Conservation (phyloP, 1,140 invertebrate species). For the Drosophila nikananu region DNA sequence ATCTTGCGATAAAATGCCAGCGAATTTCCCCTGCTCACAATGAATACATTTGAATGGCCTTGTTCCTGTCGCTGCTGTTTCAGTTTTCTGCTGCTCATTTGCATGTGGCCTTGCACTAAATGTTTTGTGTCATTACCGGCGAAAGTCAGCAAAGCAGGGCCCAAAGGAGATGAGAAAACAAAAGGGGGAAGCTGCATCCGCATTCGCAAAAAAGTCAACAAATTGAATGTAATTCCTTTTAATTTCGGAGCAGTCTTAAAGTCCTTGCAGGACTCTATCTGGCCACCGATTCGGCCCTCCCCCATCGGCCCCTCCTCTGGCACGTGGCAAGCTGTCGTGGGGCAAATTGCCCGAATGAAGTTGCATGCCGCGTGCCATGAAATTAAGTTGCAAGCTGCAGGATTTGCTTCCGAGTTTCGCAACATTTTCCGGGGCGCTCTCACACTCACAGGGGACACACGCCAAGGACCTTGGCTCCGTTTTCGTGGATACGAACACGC, state of each 20-base stretch:
- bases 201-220: conserved; percentile 64
- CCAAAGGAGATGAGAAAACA: conserved; percentile 21
- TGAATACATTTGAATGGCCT: conserved; percentile 54
- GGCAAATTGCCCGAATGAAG: conserved; percentile 80
- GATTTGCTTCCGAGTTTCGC: conserved; percentile 79
- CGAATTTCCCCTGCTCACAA: conserved; percentile 33
- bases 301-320: background rate
- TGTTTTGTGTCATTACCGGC: conserved; percentile 76
- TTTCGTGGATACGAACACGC: conserved; percentile 67
- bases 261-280: conserved; percentile 54
- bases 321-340: conserved; percentile 69
- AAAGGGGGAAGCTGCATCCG: conserved; percentile 32
- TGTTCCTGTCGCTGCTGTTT: conserved; percentile 26
- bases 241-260: conserved; percentile 62
- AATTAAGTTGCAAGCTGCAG: conserved; percentile 81
- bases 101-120: conserved; percentile 74
- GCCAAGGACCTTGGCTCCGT: conserved; percentile 57
- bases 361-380: conserved; percentile 66
- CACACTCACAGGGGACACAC: conserved; percentile 37
- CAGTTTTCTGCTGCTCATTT: conserved; percentile 63
- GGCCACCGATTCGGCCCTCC: conserved; percentile 15
- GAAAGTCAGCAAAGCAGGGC: conserved; percentile 46
- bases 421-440: conserved; percentile 62
- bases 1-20: conserved; percentile 69
- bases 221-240: conserved; percentile 82